Conservation (phyloP, 2,888 invertebrate genomes). For the Melanostoma mellinum region DNA sequence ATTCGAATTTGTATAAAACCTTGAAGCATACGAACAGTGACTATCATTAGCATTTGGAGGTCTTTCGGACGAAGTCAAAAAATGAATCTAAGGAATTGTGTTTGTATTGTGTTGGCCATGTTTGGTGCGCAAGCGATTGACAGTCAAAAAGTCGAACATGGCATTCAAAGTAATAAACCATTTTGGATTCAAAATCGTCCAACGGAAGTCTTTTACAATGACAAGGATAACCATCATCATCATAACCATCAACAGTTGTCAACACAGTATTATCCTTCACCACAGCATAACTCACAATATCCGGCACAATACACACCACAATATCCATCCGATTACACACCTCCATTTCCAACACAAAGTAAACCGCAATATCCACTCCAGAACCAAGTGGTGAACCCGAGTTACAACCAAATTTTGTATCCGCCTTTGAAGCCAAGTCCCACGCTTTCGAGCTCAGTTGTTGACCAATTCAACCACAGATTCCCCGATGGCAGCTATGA, state of each 20-base stretch:
- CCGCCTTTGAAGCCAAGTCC: slow-evolving; percentile 17
- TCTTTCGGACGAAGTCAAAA: slow-evolving; percentile 17
- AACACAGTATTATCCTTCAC: not conserved
- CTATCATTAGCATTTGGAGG: slow-evolving; percentile 45
- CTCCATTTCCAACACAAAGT: slow-evolving; percentile 1
- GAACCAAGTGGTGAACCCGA: not conserved
- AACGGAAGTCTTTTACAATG: not conserved
- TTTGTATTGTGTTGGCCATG: slow-evolving; percentile 15
- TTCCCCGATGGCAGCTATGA: slow-evolving; percentile 80
- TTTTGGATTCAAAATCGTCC: not conserved
- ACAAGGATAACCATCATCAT: slow-evolving; percentile 12
- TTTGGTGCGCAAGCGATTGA: not conserved
- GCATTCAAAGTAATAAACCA: not conserved
- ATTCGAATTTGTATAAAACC: slow-evolving; percentile 53
- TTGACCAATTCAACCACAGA: slow-evolving; percentile 78
- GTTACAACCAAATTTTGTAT: slow-evolving; percentile 2
- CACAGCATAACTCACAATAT: slow-evolving; percentile 8
- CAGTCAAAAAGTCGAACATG: not conserved
- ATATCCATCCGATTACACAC: slow-evolving; percentile 16
- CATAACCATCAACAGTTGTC: not conserved
- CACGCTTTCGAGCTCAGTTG: slow-evolving; percentile 40
- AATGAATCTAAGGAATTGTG: slow-evolving; percentile 42
- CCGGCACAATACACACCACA: slow-evolving; percentile 17
- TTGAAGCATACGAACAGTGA: not conserved
- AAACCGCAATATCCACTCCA: not conserved